Percentiles rank a stretch among this genome's conserved stretches.
phyloP scores from a whole-genome alignment of 2,113 vertebrate species.

The Rousettus leschenaultii region DNA sequence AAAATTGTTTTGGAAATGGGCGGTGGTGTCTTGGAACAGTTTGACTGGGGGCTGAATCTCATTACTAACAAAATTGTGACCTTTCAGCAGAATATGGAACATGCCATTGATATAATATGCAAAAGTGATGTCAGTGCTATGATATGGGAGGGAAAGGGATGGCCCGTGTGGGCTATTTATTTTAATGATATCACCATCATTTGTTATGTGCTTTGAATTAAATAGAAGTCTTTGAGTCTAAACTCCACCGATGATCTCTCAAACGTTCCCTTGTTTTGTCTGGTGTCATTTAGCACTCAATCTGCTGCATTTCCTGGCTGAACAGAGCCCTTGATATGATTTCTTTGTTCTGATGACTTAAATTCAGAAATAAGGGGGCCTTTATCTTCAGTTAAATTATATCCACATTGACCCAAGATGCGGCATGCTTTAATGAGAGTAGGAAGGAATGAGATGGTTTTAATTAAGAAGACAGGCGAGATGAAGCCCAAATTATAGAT shows the following conservation, averaged over 20 bases:
- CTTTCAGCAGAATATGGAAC: constrained; percentile 76
- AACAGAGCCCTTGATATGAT: constrained; percentile 26
- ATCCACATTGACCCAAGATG: constrained; percentile 11
- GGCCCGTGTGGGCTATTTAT: constrained; percentile 76
- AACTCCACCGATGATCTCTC: constrained; percentile 52
- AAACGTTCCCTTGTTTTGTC: constrained; percentile 68
- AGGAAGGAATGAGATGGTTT: neutral
- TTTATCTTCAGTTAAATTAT: constrained; percentile 37
- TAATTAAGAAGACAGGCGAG: neutral
- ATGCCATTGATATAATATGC: constrained; percentile 73
- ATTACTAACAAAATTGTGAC: constrained; percentile 77
- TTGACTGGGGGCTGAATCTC: constrained; percentile 73
- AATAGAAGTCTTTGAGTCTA: constrained; percentile 77
- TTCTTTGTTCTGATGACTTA: constrained; percentile 55
- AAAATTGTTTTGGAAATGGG: constrained; percentile 71
- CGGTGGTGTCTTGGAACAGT: constrained; percentile 69
- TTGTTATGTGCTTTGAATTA: constrained; percentile 79
- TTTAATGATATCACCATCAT: constrained; percentile 80
- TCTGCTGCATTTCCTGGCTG: constrained; percentile 21
- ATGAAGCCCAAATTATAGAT: neutral
- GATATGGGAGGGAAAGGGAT: constrained; percentile 73
- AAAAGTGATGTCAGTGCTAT: constrained; percentile 79
- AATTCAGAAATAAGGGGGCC: constrained; percentile 39
- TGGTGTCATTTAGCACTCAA: constrained; percentile 64
- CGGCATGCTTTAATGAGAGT: neutral